Conservation (phyloP, 1,140 invertebrate species). For the Nebria ingens region DNA sequence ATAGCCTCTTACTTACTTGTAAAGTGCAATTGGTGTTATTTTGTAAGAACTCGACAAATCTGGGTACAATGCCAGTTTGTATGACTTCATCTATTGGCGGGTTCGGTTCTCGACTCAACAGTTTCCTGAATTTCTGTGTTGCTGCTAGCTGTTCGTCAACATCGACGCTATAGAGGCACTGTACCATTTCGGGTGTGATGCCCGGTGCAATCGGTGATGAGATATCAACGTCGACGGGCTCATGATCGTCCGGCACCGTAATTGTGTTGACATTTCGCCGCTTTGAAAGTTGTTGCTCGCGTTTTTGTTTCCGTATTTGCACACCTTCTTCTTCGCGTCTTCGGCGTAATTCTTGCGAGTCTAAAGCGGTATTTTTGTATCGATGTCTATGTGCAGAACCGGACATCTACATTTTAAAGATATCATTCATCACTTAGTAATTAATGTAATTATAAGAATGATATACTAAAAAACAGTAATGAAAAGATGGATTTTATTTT, state of each 20-base stretch:
- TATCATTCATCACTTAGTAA: no score
- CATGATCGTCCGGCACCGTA: conserved; percentile 41
- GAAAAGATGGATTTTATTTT: no score
- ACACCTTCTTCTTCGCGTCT: conserved; percentile 93
- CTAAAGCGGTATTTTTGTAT: conserved; percentile 90
- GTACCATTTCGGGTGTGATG: conserved; percentile 70
- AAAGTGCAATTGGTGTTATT: conserved; percentile 73
- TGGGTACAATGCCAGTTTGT: conserved; percentile 86
- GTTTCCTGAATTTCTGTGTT: conserved; percentile 90
- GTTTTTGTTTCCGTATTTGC: conserved; percentile 88
- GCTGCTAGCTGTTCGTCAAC: conserved; percentile 74
- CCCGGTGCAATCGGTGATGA: conserved; percentile 31
- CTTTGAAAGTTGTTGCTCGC: conserved; percentile 89
- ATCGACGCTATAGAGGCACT: conserved; percentile 72
- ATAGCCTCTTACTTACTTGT: conserved; percentile 49
- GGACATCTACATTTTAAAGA: conserved; percentile 65
- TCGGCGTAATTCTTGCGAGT: conserved; percentile 83
- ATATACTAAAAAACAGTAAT: no score
- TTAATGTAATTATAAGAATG: no score
- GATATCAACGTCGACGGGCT: conserved; percentile 34
- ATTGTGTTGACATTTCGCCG: conserved; percentile 71
- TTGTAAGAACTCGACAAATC: conserved; percentile 90
- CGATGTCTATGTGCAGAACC: conserved; percentile 74
- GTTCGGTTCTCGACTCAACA: conserved; percentile 91
- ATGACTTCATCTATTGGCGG: conserved; percentile 99